Base-by-base conservation (phyloP, 2,113 vertebrate genomes). In the Saguinus midas region DNA sequence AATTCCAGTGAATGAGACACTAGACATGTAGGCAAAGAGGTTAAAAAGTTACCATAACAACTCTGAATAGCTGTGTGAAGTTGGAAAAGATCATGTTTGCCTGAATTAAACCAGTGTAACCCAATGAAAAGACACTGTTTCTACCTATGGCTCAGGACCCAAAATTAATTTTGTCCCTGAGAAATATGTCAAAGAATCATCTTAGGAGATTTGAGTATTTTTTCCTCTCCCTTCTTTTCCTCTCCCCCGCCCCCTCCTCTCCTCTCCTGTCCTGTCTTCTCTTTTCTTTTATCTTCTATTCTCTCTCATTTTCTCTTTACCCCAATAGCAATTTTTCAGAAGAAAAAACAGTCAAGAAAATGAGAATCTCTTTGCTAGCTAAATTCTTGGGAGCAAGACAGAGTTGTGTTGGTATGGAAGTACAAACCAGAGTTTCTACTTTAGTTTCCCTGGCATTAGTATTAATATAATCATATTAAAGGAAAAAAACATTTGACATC, bases 1-100 rank as follows among this genome's bases (percentile, higher is more conserved):
- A 93, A 76, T 96, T 94, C 27, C 76, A 97, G 58, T 79, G 87
- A 96, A 94, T 21, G 29, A 95, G 18, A 86, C 45, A 6, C 35
- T 87, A 25, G 17, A 70, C 95, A 95, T 64, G 3, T 35, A 95
- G 20, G 37, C 27, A 93, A 87, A 82, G 40, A 89, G 2, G 37
- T 91, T 96, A 93, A 91, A 95, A 88, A 58, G n/a, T 40, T 14
- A 81, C 27, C 4, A 64, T 17, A 92, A 95, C 8, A 87, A 32
- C 21, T 58, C 7, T 81, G 55, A 64, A 64, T 50, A 73, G 40
- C 64, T 76, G 35, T 91, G 12, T 57, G 14, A 29, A 91, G 50
- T 27, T 57, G 32, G 29, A 79, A 95, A 93, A 27, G 5, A 57
- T 85, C n/a, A 88, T 73, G 14, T 3, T 91, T 96, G 43, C 5